A percentile compares a stretch with the other conserved stretches of the same genome.
Evolutionary conservation across 2,888 invertebrate genomes (phyloP).

Genomic region (Phymatocera aterrima): DNA sequence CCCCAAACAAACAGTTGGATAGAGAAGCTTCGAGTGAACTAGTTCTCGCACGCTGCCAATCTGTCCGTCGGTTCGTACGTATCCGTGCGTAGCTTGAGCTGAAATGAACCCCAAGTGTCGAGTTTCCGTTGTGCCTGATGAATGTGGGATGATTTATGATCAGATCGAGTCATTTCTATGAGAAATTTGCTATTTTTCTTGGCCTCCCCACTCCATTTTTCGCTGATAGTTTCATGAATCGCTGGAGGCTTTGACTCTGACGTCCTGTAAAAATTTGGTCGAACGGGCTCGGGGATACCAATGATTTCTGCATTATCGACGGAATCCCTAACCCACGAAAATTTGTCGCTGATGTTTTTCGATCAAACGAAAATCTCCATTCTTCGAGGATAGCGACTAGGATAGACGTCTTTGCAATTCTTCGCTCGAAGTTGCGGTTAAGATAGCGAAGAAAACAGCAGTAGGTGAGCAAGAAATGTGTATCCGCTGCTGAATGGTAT

Average conservation of each 20-base stretch:
- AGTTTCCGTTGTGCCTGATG: neutral
- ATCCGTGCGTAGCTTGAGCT: slow-evolving; percentile 36
- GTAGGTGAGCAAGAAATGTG: neutral
- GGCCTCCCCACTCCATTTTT: neutral
- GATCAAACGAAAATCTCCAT: too few relatives aligned
- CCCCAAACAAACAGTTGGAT: slow-evolving; percentile 66
- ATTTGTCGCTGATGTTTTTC: too few relatives aligned
- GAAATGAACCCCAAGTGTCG: neutral
- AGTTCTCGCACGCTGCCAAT: slow-evolving; percentile 38
- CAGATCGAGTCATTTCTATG: neutral
- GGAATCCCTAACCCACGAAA: too few relatives aligned
- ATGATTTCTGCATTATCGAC: too few relatives aligned
- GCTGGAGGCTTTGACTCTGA: too few relatives aligned
- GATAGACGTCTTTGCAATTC: too few relatives aligned
- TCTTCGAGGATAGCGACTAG: too few relatives aligned
- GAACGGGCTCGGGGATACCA: too few relatives aligned
- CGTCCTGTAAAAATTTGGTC: too few relatives aligned
- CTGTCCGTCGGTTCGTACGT: slow-evolving; percentile 21
- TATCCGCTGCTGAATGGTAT: neutral
- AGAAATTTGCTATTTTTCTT: neutral
- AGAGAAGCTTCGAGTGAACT: slow-evolving; percentile 46
- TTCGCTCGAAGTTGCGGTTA: neutral
- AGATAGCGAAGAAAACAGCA: neutral
- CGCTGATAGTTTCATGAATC: neutral
- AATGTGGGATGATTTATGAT: slow-evolving; percentile 3